These are phyloP conservation scores for Idaea aversata DNA, from an alignment of 2,888 invertebrate species.

Conservation along the genomic window DNA sequence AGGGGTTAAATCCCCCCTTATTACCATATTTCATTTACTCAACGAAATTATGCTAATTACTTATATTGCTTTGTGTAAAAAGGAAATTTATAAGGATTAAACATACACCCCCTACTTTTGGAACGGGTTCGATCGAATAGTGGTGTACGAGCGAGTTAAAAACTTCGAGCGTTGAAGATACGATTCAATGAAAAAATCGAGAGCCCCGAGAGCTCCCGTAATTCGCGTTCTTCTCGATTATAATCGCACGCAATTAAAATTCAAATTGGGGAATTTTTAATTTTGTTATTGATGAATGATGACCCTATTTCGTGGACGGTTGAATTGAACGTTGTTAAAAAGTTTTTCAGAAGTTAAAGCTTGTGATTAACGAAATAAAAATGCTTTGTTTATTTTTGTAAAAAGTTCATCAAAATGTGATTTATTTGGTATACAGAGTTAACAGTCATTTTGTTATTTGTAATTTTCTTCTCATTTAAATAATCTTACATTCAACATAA, in stretches of 20 bases:
- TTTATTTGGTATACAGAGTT: background rate
- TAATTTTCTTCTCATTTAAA: background rate
- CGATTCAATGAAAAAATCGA: conserved; percentile 54
- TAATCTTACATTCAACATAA: background rate
- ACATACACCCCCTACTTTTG: conserved; percentile 64
- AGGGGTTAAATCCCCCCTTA: conserved; percentile 73
- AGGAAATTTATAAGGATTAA: conserved; percentile 81
- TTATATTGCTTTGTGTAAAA: conserved; percentile 82
- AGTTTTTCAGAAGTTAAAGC: conserved; percentile 56
- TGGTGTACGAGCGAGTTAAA: conserved; percentile 38
- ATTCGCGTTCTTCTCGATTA: conserved; percentile 71
- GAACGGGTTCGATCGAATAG: conserved; percentile 49
- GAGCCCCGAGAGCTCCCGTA: conserved; percentile 56
- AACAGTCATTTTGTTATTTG: background rate
- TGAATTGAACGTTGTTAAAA: conserved; percentile 69
- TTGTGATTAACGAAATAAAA: conserved; percentile 53
- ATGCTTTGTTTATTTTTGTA: conserved; percentile 59
- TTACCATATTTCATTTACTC: conserved; percentile 82
- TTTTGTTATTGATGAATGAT: conserved; percentile 80
- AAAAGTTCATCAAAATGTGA: conserved; percentile 28
- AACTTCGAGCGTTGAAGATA: conserved; percentile 1
- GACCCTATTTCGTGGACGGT: conserved; percentile 66
- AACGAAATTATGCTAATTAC: conserved; percentile 81
- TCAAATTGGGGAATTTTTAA: conserved; percentile 78
- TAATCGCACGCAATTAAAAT: conserved; percentile 79